Evolutionary conservation across 2,797 vertebrate genomes (phyloP), one percentile per base, ranked within the genome.

Genomic region (Poecile montanus): DNA sequence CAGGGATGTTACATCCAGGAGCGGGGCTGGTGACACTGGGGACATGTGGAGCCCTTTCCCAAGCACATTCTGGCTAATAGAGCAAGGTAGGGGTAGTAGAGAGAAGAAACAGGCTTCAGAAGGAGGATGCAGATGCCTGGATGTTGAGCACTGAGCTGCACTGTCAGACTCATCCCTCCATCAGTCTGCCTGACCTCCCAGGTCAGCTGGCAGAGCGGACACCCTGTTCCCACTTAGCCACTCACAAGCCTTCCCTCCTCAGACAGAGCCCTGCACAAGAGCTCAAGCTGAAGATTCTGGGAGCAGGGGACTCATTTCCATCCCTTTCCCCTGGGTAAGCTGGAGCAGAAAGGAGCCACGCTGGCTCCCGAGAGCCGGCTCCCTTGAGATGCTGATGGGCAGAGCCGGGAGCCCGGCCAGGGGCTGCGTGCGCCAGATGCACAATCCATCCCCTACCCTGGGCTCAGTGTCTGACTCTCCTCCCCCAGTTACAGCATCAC

Each of bases 401-500:
- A 93, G 89, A 94, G 56, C 63, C 3, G 0, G 67, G 36, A 94
- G 70, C 77, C 34, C 2, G 0, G 83, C 85, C 79, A 89, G 76
- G 30, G 70, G 76, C 90, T 66, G 84, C 5, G 2, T 68, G 83
- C 0, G 0, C 70, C 95, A 96, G 84, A 91, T 95, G 88, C 82
- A 86, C 9, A 3, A 78, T 94, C 77, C 91, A 91, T 88, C 88
- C 70, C 70, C 85, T 95, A 73, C 91, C 72, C 79, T 47, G 51
- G 75, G 82, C 62, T 89, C 75, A 2, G 3, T 78, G 94, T 96
- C 89, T 89, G 32, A 83, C 95, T 95, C 13, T 4, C 95, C 94
- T 95, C 96, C 91, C 90, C 95, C 95, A 85, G 81, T 75, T 75
- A 89, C 58, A 2, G 87, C 92, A 95, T 95, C 93, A 96, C 93